These are phyloP conservation scores for Tinea trinotella DNA, from an alignment of 2,888 invertebrate genomes.

Conservation along the genomic window DNA sequence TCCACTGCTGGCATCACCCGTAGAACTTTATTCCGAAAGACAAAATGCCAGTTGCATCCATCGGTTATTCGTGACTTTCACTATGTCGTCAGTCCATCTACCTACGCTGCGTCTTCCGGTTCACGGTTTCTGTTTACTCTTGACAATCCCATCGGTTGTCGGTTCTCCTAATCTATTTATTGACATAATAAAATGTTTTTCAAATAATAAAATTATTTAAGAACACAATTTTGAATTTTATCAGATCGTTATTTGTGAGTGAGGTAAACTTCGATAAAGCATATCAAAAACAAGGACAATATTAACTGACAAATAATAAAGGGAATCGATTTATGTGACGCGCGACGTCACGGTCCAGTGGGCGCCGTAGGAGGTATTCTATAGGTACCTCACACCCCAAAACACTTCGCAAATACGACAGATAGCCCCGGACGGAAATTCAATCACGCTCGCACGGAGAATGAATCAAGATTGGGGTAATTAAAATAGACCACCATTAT, in stretches of 20 bases:
- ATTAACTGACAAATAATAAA: constrained; percentile 14
- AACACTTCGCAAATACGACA: constrained; percentile 58
- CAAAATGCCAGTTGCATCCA: too few species aligned
- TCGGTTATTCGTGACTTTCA: too few species aligned
- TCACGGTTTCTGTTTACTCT: too few species aligned
- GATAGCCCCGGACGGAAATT: constrained; percentile 62
- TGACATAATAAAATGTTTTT: neutral
- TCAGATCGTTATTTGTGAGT: neutral
- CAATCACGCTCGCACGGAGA: constrained; percentile 64
- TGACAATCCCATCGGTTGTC: too few species aligned
- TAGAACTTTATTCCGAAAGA: too few species aligned
- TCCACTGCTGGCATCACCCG: too few species aligned
- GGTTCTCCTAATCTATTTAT: neutral
- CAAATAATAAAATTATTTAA: neutral
- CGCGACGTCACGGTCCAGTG: constrained; percentile 64
- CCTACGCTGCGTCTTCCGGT: too few species aligned
- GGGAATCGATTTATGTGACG: constrained; percentile 34
- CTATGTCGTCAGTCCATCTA: too few species aligned
- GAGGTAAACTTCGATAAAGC: constrained; percentile 4
- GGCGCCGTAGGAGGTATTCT: constrained; percentile 28
- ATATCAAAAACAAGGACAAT: constrained; percentile 7
- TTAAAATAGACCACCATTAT: constrained; percentile 42
- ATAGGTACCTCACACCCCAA: constrained; percentile 29
- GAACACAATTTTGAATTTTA: neutral
- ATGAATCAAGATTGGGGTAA: constrained; percentile 66